phyloP scores from a whole-genome alignment of 2,888 invertebrate species.

The Helleia helle region DNA sequence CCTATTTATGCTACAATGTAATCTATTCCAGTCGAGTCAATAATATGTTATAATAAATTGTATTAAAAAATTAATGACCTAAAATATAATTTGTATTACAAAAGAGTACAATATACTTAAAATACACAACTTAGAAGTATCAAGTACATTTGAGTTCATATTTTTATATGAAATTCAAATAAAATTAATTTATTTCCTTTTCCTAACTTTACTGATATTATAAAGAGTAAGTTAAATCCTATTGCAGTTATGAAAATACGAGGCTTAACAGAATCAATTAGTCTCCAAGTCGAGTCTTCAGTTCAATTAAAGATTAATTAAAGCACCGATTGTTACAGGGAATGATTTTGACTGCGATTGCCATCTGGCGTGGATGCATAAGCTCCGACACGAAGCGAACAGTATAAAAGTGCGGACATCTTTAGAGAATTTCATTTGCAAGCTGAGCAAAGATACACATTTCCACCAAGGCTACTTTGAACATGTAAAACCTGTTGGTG shows the following conservation, averaged over 20 bases:
- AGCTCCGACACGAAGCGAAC: slow-evolving; percentile 82
- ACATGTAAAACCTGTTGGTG: slow-evolving; percentile 45
- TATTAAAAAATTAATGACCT: too few species aligned
- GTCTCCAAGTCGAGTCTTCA: slow-evolving; percentile 16
- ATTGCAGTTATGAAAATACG: background rate
- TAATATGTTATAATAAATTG: too few species aligned
- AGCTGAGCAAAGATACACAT: slow-evolving; percentile 67
- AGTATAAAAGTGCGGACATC: slow-evolving; percentile 80
- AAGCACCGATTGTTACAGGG: slow-evolving; percentile 74
- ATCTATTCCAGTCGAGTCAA: too few species aligned
- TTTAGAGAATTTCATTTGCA: slow-evolving; percentile 83
- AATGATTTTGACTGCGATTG: slow-evolving; percentile 90
- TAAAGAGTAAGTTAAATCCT: slow-evolving; percentile 10
- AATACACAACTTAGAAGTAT: too few species aligned
- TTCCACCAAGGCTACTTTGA: slow-evolving; percentile 60
- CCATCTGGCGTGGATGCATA: slow-evolving; percentile 87
- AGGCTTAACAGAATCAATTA: slow-evolving; percentile 18
- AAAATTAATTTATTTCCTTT: too few species aligned
- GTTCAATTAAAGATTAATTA: slow-evolving; percentile 22
- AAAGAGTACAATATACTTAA: too few species aligned
- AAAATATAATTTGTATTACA: too few species aligned
- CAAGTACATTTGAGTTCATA: too few species aligned
- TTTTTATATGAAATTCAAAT: too few species aligned
- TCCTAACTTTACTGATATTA: slow-evolving; percentile 6
- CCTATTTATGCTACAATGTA: too few species aligned